Conservation (phyloP, 2,888 invertebrate genomes). For the Cephus nigrinus region DNA sequence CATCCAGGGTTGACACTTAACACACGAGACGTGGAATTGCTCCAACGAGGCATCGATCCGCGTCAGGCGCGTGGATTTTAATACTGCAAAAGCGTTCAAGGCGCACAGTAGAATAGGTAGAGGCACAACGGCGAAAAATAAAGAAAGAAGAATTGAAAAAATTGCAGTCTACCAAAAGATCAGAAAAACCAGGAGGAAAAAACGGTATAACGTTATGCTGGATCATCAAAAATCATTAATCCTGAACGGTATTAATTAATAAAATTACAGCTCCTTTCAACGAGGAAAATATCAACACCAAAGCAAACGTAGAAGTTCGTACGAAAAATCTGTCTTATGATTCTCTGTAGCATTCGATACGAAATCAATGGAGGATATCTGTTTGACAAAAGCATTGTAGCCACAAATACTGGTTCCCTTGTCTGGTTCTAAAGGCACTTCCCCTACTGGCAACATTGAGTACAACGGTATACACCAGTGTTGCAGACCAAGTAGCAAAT, state of each 20-base stretch:
- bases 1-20: background rate
- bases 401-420: background rate
- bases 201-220: background rate
- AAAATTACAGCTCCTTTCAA: background rate
- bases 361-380: background rate
- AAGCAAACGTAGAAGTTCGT: background rate
- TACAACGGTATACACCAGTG: background rate
- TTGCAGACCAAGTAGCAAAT: background rate
- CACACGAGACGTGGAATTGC: background rate
- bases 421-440: background rate
- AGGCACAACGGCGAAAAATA: background rate
- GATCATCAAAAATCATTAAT: background rate
- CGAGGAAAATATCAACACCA: background rate
- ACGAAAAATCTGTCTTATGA: background rate
- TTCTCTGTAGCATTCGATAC: background rate
- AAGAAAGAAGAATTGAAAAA: background rate
- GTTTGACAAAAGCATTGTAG: background rate
- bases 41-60: background rate
- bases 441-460: background rate
- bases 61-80: background rate
- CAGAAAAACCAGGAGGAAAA: background rate
- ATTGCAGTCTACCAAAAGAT: background rate
- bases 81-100: background rate
- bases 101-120: background rate
- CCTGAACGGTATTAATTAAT: background rate